These are phyloP conservation scores for Zoanthus solanderi DNA, from an alignment of 92 coral and sea anemone genomes.

Conservation along the genomic window DNA sequence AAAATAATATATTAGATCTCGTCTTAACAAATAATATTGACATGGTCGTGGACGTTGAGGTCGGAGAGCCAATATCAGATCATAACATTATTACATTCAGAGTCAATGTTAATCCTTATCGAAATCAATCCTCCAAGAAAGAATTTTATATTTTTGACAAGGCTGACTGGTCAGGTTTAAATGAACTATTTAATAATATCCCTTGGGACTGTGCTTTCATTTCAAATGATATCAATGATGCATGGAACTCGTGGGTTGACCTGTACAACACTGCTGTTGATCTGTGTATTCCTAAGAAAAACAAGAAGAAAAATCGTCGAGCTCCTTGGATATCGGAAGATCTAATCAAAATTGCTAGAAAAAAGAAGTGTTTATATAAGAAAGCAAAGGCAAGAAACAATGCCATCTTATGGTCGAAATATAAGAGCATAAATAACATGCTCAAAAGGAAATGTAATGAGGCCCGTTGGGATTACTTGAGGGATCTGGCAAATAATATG, in stretches of 20 bases:
- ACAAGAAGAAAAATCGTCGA: background rate
- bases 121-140: conserved; percentile 36
- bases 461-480: too few species aligned
- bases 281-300: background rate
- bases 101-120: background rate
- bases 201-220: conserved; percentile 50
- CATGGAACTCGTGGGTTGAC: conserved; percentile 38
- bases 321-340: too few species aligned
- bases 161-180: conserved; percentile 62
- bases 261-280: background rate
- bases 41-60: conserved; percentile 56
- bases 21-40: conserved; percentile 59
- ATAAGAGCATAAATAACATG: too few species aligned
- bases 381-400: too few species aligned
- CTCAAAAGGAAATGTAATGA: too few species aligned
- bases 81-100: conserved; percentile 58
- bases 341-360: too few species aligned
- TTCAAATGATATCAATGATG: conserved; percentile 1
- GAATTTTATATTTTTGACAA: conserved; percentile 50
- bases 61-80: conserved; percentile 68
- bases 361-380: too few species aligned
- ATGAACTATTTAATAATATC: conserved; percentile 27
- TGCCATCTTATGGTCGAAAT: too few species aligned
- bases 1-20: conserved; percentile 55
- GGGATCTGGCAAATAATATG: too few species aligned